Base-by-base conservation (phyloP, 2,797 vertebrate species). In the Xenops minutus region DNA sequence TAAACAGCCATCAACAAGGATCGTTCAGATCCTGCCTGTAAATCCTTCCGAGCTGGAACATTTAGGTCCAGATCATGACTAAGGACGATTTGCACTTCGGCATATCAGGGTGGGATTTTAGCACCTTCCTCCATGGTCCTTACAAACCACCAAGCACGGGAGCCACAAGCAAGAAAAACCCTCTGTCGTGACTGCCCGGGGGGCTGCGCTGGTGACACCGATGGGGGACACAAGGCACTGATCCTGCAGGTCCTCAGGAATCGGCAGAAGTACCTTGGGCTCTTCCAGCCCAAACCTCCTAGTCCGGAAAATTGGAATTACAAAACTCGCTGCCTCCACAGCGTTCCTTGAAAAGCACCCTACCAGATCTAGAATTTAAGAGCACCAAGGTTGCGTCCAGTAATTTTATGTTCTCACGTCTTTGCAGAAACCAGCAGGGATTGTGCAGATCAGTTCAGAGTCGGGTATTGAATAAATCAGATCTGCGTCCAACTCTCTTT, bases 71-170 rank as follows among this genome's bases (percentile, higher is more conserved):
- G 41, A 14, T 54, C 0, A 1, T 19, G 58, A 37, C 29, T 26
- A 37, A 73, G 21, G 12, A 24, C 2, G 7, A 80, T 88, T 79
- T 41, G 29, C 77, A 30, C 48, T 73, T 66, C n/a, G 30, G 9
- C 23, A 3, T 36, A 10, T 34, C 61, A 29, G 41, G 32, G 23
- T 32, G 85, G 71, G 81, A 13, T 0, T 73, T 90, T 19, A 37
- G 27, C 85, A 64, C 37, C 87, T 89, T 85, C 41, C 44, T 37
- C 23, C 5, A 0, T 3, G 10, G 30, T 21, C 68, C 34, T 74
- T 68, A 1, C 4, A 14, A 5, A n/a, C 0, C 20, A 8, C 6
- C 5, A 3, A 12, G 37, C 36, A 2, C 37, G 5, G 61, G 14
- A 36, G 17, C 16, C 52, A 29, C 39, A 23, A 30, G 8, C 12